These are phyloP conservation scores for Rhabdomys pumilio DNA, from an alignment of 2,797 vertebrate genomes.

Conservation along the genomic window DNA sequence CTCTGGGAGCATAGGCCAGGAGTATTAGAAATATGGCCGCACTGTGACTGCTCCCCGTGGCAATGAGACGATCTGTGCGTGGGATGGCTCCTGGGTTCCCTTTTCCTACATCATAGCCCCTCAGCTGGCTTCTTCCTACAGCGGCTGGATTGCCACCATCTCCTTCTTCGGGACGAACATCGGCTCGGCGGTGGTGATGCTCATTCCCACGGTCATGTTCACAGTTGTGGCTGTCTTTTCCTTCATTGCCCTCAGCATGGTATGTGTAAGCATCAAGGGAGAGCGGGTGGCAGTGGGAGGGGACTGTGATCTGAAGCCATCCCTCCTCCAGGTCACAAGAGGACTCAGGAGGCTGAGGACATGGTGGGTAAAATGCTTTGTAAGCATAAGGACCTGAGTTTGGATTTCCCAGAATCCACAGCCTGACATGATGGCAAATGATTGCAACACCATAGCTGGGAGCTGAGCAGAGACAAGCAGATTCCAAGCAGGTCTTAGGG, in stretches of 20 bases:
- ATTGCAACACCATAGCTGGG: neutral
- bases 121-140: constrained; percentile 85
- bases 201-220: constrained; percentile 97
- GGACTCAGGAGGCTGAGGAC: neutral
- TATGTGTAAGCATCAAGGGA: constrained; percentile 84
- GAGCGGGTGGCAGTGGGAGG: neutral
- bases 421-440: neutral
- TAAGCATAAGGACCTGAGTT: neutral
- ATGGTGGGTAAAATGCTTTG: neutral
- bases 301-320: neutral
- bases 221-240: constrained; percentile 95
- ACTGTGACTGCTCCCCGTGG: neutral
- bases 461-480: neutral
- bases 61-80: neutral
- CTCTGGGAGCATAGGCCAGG: neutral
- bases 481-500: neutral
- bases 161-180: constrained; percentile 96
- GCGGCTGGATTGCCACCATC: constrained; percentile 97
- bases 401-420: neutral
- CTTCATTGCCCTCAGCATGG: constrained; percentile 97
- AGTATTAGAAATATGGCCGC: neutral
- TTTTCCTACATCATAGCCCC: neutral
- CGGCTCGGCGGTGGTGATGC: constrained; percentile 96
- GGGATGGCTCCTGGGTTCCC: neutral
- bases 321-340: neutral